phyloP scores from a whole-genome alignment of 2,113 vertebrate species.

The Mus pahari region DNA sequence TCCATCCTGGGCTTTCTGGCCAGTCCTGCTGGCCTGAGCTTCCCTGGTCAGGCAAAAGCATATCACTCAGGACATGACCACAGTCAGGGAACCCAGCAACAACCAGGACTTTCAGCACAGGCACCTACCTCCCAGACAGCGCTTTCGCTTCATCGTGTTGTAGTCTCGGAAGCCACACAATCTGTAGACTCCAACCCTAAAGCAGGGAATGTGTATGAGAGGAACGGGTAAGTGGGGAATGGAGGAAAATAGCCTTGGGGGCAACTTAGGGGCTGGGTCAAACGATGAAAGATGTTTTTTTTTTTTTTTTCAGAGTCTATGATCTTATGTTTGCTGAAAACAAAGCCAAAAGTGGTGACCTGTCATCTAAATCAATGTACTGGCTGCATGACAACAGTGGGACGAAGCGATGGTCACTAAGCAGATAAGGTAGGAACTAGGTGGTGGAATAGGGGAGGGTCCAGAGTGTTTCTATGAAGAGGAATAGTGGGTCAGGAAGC shows the following conservation, averaged over 20 bases:
- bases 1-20: not conserved
- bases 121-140: not conserved
- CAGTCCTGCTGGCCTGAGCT: not conserved
- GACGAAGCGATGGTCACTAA: not conserved
- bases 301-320: not conserved
- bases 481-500: not conserved
- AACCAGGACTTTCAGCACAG: not conserved
- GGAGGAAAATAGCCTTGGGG: not conserved
- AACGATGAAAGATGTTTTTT: not conserved
- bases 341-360: not conserved
- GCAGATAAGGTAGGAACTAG: not conserved
- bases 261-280: not conserved
- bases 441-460: not conserved
- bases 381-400: not conserved
- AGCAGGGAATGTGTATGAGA: not conserved
- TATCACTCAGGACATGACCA: not conserved
- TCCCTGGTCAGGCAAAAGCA: not conserved
- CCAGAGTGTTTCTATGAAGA: not conserved
- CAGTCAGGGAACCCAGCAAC: not conserved
- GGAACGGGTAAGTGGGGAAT: not conserved
- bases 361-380: not conserved
- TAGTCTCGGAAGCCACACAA: not conserved
- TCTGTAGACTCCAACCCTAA: not conserved
- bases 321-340: not conserved
- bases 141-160: constrained; percentile 1